These are phyloP conservation scores for Eurytoma adleriae DNA, from an alignment of 2,888 invertebrate species.

Conservation along the genomic window DNA sequence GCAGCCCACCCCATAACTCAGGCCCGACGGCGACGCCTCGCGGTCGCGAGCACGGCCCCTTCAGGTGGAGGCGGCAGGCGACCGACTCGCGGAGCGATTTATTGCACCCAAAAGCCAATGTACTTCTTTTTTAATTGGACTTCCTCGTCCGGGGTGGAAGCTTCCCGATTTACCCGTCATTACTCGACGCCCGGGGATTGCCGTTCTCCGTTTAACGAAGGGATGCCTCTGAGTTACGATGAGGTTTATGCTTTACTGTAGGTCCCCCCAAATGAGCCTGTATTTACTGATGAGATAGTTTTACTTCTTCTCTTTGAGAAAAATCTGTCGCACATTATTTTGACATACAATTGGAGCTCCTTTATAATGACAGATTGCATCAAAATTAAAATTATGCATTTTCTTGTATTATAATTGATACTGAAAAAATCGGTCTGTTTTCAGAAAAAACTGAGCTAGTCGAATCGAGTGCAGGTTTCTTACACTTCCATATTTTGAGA, in stretches of 20 bases:
- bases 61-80: constrained; percentile 1
- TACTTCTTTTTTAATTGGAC: constrained; percentile 33
- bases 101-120: neutral
- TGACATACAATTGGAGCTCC: too few relatives aligned
- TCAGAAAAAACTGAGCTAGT: too few relatives aligned
- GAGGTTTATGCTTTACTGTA: neutral
- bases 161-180: constrained; percentile 29
- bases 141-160: constrained; percentile 13
- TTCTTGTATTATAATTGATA: too few relatives aligned
- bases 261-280: neutral
- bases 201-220: too few relatives aligned
- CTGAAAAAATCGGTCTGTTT: too few relatives aligned
- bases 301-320: neutral
- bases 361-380: neutral
- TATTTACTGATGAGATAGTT: constrained; percentile 7
- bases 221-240: too few relatives aligned
- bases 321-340: neutral
- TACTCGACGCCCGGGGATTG: neutral
- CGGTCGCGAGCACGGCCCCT: neutral
- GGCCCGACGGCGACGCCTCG: constrained; percentile 20
- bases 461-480: too few relatives aligned
- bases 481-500: too few relatives aligned
- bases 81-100: constrained; percentile 17
- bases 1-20: constrained; percentile 62
- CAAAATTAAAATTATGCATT: too few relatives aligned